Base-by-base conservation (phyloP, 2,113 vertebrate genomes). In the Thomomys bottae region DNA sequence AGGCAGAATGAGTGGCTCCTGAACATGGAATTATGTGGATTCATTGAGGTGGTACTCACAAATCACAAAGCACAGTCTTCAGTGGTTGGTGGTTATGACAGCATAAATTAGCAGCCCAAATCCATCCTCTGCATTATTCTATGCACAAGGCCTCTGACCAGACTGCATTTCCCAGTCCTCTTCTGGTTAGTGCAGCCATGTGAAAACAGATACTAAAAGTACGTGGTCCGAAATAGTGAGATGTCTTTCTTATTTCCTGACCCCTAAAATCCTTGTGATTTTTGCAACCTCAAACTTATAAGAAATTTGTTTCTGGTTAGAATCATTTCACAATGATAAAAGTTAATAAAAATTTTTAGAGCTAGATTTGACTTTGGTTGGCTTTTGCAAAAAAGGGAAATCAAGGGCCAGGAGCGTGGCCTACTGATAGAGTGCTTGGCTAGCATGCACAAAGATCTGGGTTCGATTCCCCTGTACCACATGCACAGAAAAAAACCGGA, bases 241-340 rank as follows among this genome's bases (percentile, higher is more conserved):
- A 15, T 28, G 57, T 49, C 34, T 36, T 85, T 94, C 82, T 88
- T 42, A 89, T 90, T 73, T 92, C 75, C 67, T 86, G 64, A 79
- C 75, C 61, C 45, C 72, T 92, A 70, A 57, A 83, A 76, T 77
- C 66, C 82, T 86, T 85, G 76, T 40, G 38, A 82, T 79, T 87
- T 87, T 91, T 75, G 20, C 30, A 78, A 89, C 70, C 64, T 84
- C 81, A 40, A 94, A 73, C 88, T 70, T 78, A 38, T 12, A 38
- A 87, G 54, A 93, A 81, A 75, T 72, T 42, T 38, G 36, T 68
- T 54, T 82, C 23, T 71, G 78, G 67, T 72, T 61, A 84, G 18
- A 63, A 38, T 92, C 36, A 88, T 92, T 93, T 92, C 38, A 75
- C 85, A 87, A 67, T 79, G 5, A 24, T n/a, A 42, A 45, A 75